These are phyloP conservation scores for Diogma glabrata DNA, from an alignment of 2,888 invertebrate species.

Conservation along the genomic window DNA sequence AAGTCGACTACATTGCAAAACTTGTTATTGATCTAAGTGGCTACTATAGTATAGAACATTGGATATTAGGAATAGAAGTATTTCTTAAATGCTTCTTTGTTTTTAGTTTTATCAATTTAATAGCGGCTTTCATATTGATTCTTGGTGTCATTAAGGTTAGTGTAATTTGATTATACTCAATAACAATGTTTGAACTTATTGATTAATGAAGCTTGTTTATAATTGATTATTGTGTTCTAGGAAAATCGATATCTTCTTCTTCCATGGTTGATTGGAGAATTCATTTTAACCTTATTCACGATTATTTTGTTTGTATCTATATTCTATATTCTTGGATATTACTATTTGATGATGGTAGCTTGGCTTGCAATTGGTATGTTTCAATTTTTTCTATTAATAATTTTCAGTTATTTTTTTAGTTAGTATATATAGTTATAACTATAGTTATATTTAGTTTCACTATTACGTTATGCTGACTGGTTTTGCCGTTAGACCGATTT, in stretches of 20 bases:
- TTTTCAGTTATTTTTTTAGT: too few relatives aligned
- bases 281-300: background rate
- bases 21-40: background rate
- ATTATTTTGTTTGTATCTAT: background rate
- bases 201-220: background rate
- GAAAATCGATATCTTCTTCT: slow-evolving; percentile 1
- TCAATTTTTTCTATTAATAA: too few relatives aligned
- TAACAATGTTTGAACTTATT: background rate
- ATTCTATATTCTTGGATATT: background rate
- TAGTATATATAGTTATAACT: too few relatives aligned
- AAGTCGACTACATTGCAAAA: background rate
- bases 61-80: slow-evolving; percentile 1
- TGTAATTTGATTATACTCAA: too few relatives aligned
- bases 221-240: background rate
- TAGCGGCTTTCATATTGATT: background rate
- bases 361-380: slow-evolving; percentile 1
- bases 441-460: too few relatives aligned
- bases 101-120: slow-evolving; percentile 1
- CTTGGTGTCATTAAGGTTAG: slow-evolving; percentile 8
- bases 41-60: background rate
- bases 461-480: too few relatives aligned
- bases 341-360: background rate
- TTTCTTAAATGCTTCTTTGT: background rate
- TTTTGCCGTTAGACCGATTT: too few relatives aligned
- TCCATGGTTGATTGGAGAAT: background rate